Evolutionary conservation across 1,140 invertebrate species (phyloP).

Genomic region (Papilio glaucus): DNA sequence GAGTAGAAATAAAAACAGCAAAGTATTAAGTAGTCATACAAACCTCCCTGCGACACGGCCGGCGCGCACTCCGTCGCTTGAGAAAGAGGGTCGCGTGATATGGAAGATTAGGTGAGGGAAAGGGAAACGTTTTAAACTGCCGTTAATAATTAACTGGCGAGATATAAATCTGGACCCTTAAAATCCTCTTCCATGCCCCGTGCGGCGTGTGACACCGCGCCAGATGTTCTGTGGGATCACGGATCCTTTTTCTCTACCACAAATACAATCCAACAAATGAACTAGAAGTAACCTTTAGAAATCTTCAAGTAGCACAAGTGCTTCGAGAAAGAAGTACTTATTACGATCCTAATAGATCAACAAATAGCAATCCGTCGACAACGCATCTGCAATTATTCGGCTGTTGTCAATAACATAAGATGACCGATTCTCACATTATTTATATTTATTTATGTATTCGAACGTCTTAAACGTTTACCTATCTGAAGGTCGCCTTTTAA

Average conservation of each 20-base stretch:
- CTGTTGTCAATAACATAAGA: no score
- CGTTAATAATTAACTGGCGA: constrained; percentile 22
- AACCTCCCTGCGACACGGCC: not conserved
- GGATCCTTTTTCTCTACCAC: constrained; percentile 7
- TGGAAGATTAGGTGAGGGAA: constrained; percentile 15
- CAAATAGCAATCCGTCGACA: no score
- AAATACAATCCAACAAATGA: constrained; percentile 7
- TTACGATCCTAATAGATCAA: no score
- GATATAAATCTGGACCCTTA: constrained; percentile 17
- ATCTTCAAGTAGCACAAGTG: no score
- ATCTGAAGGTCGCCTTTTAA: not conserved
- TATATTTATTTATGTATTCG: no score
- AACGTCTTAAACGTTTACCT: no score
- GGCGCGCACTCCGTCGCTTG: not conserved
- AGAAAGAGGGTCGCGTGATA: constrained; percentile 1
- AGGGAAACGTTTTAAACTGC: constrained; percentile 25
- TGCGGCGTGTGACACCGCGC: not conserved
- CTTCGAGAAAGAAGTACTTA: no score
- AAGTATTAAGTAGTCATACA: constrained; percentile 10
- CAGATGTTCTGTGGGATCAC: constrained; percentile 15
- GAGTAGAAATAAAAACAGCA: not conserved
- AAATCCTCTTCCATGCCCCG: constrained; percentile 6
- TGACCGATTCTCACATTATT: no score
- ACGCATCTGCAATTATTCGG: no score
- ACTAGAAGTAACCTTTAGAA: not conserved